phyloP scores from a whole-genome alignment of 2,797 vertebrate species.

The Podarcis lilfordi region DNA sequence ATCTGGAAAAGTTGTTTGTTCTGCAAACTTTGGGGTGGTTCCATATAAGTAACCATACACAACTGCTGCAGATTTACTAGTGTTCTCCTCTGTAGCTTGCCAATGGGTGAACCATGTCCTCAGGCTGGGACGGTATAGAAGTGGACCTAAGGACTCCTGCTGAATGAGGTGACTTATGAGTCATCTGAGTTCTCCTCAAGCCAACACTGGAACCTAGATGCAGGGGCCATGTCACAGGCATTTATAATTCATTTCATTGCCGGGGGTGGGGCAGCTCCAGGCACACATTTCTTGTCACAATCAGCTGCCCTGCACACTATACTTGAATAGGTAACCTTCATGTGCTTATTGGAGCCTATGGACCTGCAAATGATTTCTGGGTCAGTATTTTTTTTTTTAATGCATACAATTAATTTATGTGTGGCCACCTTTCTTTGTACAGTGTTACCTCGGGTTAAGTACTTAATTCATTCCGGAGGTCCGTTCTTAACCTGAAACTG shows the following conservation, averaged over 20 bases:
- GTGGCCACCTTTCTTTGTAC: background rate
- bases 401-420: background rate
- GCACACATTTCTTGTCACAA: background rate
- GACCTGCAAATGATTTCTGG: background rate
- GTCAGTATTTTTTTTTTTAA: background rate
- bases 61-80: background rate
- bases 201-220: no score
- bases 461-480: no score
- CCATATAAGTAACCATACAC: background rate
- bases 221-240: no score
- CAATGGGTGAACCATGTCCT: background rate
- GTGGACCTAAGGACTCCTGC: no score
- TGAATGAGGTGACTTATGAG: no score
- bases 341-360: background rate
- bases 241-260: background rate
- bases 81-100: background rate
- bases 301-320: background rate
- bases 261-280: background rate
- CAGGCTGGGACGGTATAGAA: no score
- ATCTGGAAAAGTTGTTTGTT: background rate
- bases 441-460: no score
- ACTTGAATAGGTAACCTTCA: background rate
- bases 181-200: no score
- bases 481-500: no score
- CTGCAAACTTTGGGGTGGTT: background rate